phyloP scores from a whole-genome alignment of 2,888 invertebrate species.

The Nemotelus pantherinus region DNA sequence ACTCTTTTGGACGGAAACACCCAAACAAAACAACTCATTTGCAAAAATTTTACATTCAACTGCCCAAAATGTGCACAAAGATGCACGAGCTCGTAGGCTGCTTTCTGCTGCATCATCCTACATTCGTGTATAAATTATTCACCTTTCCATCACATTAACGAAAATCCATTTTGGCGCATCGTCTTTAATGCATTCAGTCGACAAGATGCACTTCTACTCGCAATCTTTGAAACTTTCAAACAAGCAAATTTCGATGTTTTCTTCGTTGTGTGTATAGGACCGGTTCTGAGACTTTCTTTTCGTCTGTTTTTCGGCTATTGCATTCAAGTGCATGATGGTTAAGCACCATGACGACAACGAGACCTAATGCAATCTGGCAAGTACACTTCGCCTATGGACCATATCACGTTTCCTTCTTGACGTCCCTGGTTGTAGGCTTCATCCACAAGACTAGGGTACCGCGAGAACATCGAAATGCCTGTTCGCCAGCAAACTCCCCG shows the following conservation, averaged over 20 bases:
- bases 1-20: too few relatives aligned
- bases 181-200: conserved; percentile 1
- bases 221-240: conserved; percentile 28
- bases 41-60: too few relatives aligned
- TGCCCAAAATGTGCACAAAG: too few relatives aligned
- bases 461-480: neutral
- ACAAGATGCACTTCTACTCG: conserved; percentile 6
- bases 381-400: conserved; percentile 19
- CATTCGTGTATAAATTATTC: neutral
- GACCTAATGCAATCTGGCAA: conserved; percentile 42
- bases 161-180: conserved; percentile 20
- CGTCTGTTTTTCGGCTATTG: conserved; percentile 27
- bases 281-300: conserved; percentile 33
- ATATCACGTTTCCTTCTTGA: conserved; percentile 35
- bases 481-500: neutral
- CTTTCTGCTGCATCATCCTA: too few relatives aligned
- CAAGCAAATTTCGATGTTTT: conserved; percentile 29
- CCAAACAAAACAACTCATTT: too few relatives aligned
- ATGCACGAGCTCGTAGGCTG: too few relatives aligned
- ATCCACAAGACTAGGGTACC: neutral
- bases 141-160: conserved; percentile 27
- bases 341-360: conserved; percentile 39
- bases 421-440: conserved; percentile 12
- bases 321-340: conserved; percentile 40
- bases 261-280: neutral